Evolutionary conservation across 2,113 vertebrate genomes (phyloP), one percentile per base, ranked within the genome.

Genomic region (Microcebus murinus): DNA sequence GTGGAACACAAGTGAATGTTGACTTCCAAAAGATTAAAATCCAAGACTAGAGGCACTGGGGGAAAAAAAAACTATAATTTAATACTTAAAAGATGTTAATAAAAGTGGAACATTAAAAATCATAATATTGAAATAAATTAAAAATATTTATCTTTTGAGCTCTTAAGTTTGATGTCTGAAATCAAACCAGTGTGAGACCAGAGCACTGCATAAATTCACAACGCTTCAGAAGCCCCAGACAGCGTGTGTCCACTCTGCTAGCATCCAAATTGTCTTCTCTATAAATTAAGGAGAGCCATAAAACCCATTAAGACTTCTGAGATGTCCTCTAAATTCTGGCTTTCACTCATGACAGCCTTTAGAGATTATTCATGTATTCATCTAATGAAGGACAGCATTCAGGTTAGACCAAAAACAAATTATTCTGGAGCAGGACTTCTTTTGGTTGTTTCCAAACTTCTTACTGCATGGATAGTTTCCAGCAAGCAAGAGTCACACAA

Each of bases 101-200:
- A 98, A 98, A 98, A 96, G 96, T 97, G 95, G 97, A 98, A 98
- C 97, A 99, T 98, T 98, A 98, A 98, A 98, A 98, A 99, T 98
- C 99, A 98, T 98, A 98, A 98, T 98, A 99, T 98, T 99, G 98
- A 97, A 97, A 98, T 98, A 98, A 98, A 98, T 98, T 98, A 95
- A 97, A 98, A 98, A 97, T 98, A 98, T 98, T 98, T 98, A 97
- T 98, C 98, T 98, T 98, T 92, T 94, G 89, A 31, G 82, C 57
- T 92, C 96, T 82, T 82, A 89, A 96, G 89, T 97, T 98, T 95
- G 97, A 96, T 91, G 82, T 95, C 71, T 97, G 76, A 88, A 77
- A 87, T 87, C 70, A 97, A 98, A 70, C 48, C 71, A 84, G 80
- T 3, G 18, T 18, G 70, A 61, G 21, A 70, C 67, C 36, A 42